Percentiles rank a stretch among this genome's conserved stretches.
These are phyloP conservation scores for Sarcophaga variegata DNA, from an alignment of 2,888 invertebrate genomes.

Conservation along the genomic window DNA sequence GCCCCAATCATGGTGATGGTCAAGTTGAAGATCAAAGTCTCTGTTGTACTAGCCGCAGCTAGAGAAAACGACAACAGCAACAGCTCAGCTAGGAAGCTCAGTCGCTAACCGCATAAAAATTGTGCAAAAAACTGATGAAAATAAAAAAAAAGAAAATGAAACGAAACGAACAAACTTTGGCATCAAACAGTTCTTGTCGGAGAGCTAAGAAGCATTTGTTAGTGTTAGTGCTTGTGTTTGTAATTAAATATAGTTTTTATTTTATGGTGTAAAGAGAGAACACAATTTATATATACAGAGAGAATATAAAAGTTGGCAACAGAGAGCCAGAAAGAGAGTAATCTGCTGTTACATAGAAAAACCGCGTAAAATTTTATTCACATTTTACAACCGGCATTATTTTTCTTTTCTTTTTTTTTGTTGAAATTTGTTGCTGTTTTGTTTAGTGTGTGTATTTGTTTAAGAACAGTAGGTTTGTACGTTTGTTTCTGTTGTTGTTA, in stretches of 20 bases:
- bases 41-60: conserved; percentile 12
- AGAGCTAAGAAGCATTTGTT: conserved; percentile 15
- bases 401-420: conserved; percentile 33
- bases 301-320: background rate
- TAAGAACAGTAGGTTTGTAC: background rate
- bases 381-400: conserved; percentile 64
- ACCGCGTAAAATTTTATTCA: conserved; percentile 40
- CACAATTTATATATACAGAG: conserved; percentile 1
- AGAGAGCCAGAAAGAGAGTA: conserved; percentile 12
- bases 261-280: conserved; percentile 39
- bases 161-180: conserved; percentile 23
- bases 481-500: background rate
- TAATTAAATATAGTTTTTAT: background rate
- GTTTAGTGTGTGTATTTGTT: background rate
- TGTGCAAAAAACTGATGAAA: conserved; percentile 12
- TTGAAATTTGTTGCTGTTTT: background rate
- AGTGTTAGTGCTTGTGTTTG: background rate
- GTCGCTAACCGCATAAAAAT: conserved; percentile 16
- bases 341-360: conserved; percentile 37
- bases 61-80: background rate
- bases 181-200: conserved; percentile 28
- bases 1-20: conserved; percentile 61
- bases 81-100: conserved; percentile 13
- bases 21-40: conserved; percentile 72
- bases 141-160: conserved; percentile 26